A percentile compares a stretch with the other conserved stretches of the same genome.
These are phyloP conservation scores for Nannobrachium achirus DNA, from an alignment of 2,113 vertebrate species.

Conservation along the genomic window DNA sequence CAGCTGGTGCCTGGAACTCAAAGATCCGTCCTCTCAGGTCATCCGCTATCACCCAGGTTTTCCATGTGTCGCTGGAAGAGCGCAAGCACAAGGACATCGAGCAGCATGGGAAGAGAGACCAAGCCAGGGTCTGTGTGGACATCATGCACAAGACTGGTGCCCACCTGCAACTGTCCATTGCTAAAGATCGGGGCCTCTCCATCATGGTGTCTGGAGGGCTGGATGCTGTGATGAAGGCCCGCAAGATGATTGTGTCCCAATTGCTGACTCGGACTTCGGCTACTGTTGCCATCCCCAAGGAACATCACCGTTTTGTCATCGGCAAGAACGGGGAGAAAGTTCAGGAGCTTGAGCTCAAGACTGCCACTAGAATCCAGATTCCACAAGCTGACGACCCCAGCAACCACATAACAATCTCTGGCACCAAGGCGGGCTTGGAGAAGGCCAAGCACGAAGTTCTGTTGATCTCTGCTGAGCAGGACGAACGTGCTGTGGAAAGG, in stretches of 20 bases:
- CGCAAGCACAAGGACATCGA: slow-evolving; percentile 99
- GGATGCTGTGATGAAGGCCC: slow-evolving; percentile 98
- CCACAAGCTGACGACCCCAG: slow-evolving; percentile 96
- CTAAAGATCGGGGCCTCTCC: slow-evolving; percentile 98
- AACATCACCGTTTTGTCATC: slow-evolving; percentile 98
- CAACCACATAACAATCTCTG: slow-evolving; percentile 99
- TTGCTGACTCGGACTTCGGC: slow-evolving; percentile 99
- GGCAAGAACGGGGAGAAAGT: slow-evolving; percentile 98
- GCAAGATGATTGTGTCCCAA: slow-evolving; percentile 97
- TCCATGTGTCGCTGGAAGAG: slow-evolving; percentile 98
- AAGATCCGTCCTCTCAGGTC: slow-evolving; percentile 97
- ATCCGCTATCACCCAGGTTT: slow-evolving; percentile 99
- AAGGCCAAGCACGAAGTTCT: slow-evolving; percentile 98
- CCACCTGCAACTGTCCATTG: slow-evolving; percentile 96
- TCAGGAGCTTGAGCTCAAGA: slow-evolving; percentile 98
- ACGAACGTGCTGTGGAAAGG: slow-evolving; percentile 96
- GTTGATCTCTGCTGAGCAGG: slow-evolving; percentile 98
- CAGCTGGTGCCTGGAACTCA: slow-evolving; percentile 88
- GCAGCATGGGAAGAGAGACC: slow-evolving; percentile 98
- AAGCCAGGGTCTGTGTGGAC: slow-evolving; percentile 98
- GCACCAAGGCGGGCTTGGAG: slow-evolving; percentile 98
- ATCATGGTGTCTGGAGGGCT: slow-evolving; percentile 99
- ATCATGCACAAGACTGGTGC: slow-evolving; percentile 99
- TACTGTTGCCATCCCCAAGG: slow-evolving; percentile 96
- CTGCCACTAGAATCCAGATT: slow-evolving; percentile 99